Conservation (phyloP, 2,888 invertebrate genomes). For the Caenorhabditis angaria region DNA sequence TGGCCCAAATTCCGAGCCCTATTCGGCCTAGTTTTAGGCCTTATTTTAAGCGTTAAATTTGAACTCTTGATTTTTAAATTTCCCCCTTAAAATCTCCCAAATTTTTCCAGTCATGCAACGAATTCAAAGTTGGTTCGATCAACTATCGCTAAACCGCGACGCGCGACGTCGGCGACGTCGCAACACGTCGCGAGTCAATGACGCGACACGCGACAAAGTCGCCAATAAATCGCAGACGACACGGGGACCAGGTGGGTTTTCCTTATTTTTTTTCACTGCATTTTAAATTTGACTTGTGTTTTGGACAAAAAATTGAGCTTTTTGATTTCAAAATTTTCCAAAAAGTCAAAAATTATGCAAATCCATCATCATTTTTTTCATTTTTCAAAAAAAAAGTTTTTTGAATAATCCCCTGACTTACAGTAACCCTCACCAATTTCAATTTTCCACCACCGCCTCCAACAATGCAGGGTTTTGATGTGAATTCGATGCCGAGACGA, state of each 20-base stretch:
- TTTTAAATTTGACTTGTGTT: no score
- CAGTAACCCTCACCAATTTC: constrained; percentile 30
- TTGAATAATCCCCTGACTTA: constrained; percentile 10
- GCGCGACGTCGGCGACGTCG: constrained; percentile 41
- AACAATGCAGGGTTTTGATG: constrained; percentile 14
- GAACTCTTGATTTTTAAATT: neutral
- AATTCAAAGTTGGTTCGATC: constrained; percentile 57
- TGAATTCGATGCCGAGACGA: constrained; percentile 38
- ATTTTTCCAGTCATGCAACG: constrained; percentile 41
- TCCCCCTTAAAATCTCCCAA: neutral
- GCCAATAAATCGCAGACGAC: constrained; percentile 5
- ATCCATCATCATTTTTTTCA: constrained; percentile 2
- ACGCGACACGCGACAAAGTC: constrained; percentile 17
- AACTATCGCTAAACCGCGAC: constrained; percentile 49
- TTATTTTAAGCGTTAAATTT: no score
- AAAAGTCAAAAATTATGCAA: neutral
- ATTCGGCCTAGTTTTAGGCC: no score
- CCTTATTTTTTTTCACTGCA: neutral
- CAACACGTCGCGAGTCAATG: constrained; percentile 21
- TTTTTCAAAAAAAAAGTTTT: neutral
- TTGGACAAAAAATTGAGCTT: no score
- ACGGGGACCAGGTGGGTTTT: constrained; percentile 2
- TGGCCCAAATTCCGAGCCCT: no score
- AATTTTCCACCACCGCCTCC: constrained; percentile 47
- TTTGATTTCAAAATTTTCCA: no score